These are phyloP conservation scores for Aphaenogaster ashmeadi DNA, from an alignment of 1,140 invertebrate genomes.

Conservation along the genomic window DNA sequence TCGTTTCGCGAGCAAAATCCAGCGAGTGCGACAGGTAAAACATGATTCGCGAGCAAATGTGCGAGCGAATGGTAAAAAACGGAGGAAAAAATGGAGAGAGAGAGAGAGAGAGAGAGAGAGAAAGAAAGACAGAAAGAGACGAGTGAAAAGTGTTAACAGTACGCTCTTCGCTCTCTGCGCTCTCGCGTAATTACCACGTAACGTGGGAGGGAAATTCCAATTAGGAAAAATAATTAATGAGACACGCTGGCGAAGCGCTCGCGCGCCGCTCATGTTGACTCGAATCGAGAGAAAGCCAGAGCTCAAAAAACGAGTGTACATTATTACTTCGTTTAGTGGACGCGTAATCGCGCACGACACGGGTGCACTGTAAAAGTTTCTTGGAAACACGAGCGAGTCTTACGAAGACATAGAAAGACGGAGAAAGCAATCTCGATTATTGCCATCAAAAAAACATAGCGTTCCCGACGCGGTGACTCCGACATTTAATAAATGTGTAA, in stretches of 20 bases:
- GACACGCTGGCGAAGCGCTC: neutral
- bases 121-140: neutral
- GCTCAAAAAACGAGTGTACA: neutral
- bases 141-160: conserved; percentile 14
- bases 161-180: neutral
- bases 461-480: neutral
- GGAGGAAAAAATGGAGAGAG: neutral
- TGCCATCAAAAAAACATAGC: neutral
- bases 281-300: neutral
- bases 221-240: conserved; percentile 63
- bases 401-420: no score
- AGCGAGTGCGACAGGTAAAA: conserved; percentile 22
- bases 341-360: neutral
- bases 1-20: conserved; percentile 31
- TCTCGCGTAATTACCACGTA: conserved; percentile 25
- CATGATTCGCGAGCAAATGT: conserved; percentile 17
- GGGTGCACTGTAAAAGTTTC: neutral
- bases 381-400: neutral
- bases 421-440: conserved; percentile 11
- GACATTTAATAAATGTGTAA: conserved; percentile 23
- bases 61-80: neutral
- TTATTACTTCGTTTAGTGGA: conserved; percentile 24
- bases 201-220: conserved; percentile 39
- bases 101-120: neutral
- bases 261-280: conserved; percentile 9